Conservation (phyloP, 2,888 invertebrate species). For the Hyppa rectilinea region DNA sequence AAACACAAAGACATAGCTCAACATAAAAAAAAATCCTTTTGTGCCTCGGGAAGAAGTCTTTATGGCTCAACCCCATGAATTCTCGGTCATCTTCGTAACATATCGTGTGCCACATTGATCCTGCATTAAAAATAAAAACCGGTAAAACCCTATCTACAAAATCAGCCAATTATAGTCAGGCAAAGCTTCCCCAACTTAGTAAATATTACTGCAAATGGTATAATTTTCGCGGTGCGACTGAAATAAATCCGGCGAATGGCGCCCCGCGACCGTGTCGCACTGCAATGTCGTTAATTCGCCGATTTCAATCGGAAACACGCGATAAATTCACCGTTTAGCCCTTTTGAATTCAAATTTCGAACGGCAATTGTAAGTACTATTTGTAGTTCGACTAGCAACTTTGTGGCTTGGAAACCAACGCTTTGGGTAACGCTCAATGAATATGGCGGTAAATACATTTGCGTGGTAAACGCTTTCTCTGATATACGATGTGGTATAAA, state of each 20-base stretch:
- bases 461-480: background rate
- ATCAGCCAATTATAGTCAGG: slow-evolving; percentile 22
- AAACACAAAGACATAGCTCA: too few species aligned
- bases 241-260: slow-evolving; percentile 83
- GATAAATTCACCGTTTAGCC: slow-evolving; percentile 87
- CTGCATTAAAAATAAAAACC: slow-evolving; percentile 5
- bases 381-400: slow-evolving; percentile 55
- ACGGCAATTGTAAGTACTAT: slow-evolving; percentile 71
- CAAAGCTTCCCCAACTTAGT: slow-evolving; percentile 34
- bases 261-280: slow-evolving; percentile 72
- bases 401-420: slow-evolving; percentile 39
- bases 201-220: slow-evolving; percentile 49
- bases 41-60: background rate
- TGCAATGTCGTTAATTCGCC: slow-evolving; percentile 87
- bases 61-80: background rate
- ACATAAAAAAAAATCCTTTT: too few species aligned
- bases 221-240: slow-evolving; percentile 66
- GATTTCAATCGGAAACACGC: slow-evolving; percentile 89
- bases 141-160: slow-evolving; percentile 29
- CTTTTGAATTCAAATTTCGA: slow-evolving; percentile 82
- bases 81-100: background rate
- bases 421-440: slow-evolving; percentile 24
- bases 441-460: slow-evolving; percentile 10
- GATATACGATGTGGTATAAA: background rate
- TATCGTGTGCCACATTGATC: background rate